Percentiles rank a stretch among this genome's conserved stretches.
Conservation (phyloP, 1,140 invertebrate genomes). For the Acromyrmex heyeri region DNA sequence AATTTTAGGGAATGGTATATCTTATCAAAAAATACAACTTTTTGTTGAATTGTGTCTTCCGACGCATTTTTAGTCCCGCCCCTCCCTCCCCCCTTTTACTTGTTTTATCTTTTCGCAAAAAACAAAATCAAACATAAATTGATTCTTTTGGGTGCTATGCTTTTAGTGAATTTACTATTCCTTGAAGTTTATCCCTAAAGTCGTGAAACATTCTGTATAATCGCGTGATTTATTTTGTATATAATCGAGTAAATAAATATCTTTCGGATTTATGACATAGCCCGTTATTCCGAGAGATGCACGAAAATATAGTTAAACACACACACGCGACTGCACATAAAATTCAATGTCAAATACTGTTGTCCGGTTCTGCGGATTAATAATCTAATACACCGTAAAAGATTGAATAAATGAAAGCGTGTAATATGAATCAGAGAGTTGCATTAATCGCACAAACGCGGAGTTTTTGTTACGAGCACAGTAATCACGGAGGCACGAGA, state of each 20-base stretch:
- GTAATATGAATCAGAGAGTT: constrained; percentile 22
- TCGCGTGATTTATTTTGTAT: background rate
- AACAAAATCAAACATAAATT: no score
- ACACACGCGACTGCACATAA: background rate
- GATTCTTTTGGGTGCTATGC: no score
- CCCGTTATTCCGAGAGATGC: background rate
- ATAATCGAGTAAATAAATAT: constrained; percentile 5
- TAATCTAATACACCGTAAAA: background rate
- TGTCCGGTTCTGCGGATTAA: constrained; percentile 7
- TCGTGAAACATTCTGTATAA: background rate
- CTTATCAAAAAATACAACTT: no score
- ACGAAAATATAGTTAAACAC: background rate
- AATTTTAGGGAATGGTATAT: no score
- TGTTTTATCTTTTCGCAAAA: no score
- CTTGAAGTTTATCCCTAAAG: no score
- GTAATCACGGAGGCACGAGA: background rate
- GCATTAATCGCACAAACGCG: background rate
- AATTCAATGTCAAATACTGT: constrained; percentile 26
- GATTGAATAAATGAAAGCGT: background rate
- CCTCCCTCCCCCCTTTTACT: no score
- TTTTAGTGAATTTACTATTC: no score
- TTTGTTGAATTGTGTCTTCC: no score
- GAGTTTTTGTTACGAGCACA: background rate
- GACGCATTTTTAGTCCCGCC: no score
- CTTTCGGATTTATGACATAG: background rate